Percentiles rank a stretch among this genome's conserved stretches.
phyloP scores from a whole-genome alignment of 2,888 invertebrate genomes.

The Taenaris catops region DNA sequence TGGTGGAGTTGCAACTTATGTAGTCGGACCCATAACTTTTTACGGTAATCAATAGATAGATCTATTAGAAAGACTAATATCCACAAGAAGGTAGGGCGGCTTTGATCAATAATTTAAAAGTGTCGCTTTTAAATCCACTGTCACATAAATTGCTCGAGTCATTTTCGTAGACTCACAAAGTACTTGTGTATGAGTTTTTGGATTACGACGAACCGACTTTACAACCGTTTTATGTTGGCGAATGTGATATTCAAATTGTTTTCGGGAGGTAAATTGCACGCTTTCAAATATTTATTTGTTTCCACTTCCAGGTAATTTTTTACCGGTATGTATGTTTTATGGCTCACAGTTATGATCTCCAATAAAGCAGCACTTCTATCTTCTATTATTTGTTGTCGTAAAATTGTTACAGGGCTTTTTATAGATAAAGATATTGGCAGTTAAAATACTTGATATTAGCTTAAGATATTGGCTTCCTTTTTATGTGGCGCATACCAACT shows the following conservation, averaged over 20 bases:
- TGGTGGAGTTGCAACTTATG: too few relatives aligned
- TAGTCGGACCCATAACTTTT: too few relatives aligned
- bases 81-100: conserved; percentile 1
- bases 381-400: conserved; percentile 8
- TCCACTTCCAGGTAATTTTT: conserved; percentile 17
- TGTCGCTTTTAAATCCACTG: not conserved
- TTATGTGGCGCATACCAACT: too few relatives aligned
- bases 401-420: not conserved
- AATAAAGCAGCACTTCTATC: conserved; percentile 10
- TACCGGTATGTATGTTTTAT: conserved; percentile 14
- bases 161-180: conserved; percentile 11
- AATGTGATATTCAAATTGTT: conserved; percentile 28
- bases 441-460: not conserved
- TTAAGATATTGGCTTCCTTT: too few relatives aligned
- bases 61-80: too few relatives aligned
- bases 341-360: conserved; percentile 12
- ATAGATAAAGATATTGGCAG: not conserved
- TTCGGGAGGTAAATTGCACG: conserved; percentile 13
- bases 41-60: too few relatives aligned
- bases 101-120: conserved; percentile 14
- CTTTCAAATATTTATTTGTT: conserved; percentile 23
- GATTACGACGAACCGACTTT: conserved; percentile 40
- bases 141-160: conserved; percentile 14
- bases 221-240: conserved; percentile 39
- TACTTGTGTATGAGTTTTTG: conserved; percentile 26